phyloP scores from a whole-genome alignment of 2,888 invertebrate genomes.

The Linnaemya tessellans region DNA sequence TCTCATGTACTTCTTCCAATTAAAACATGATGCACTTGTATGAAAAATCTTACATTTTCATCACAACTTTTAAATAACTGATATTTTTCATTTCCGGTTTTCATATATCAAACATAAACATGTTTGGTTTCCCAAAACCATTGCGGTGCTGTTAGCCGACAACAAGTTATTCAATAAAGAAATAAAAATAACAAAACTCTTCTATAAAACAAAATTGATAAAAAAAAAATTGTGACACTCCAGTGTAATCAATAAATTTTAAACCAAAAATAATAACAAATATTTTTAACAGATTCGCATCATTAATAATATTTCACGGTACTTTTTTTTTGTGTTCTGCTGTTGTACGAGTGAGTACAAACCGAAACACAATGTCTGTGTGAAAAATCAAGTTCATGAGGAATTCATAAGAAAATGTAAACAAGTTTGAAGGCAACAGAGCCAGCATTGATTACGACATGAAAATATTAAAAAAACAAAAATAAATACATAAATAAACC shows the following conservation, averaged over 20 bases:
- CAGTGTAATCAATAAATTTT: background rate
- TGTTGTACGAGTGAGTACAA: background rate
- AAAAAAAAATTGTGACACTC: background rate
- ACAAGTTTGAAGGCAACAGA: slow-evolving; percentile 31
- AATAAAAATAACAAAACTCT: background rate
- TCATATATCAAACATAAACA: no score
- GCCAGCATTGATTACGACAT: slow-evolving; percentile 40
- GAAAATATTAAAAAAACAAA: slow-evolving; percentile 37
- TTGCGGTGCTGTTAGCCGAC: no score
- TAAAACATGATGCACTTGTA: no score
- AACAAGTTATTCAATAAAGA: no score
- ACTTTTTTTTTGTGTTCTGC: background rate
- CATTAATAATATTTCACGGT: background rate
- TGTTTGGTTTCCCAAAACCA: no score
- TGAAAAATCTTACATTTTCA: no score
- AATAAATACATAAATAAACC: no score
- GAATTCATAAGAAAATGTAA: slow-evolving; percentile 35
- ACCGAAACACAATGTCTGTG: slow-evolving; percentile 24
- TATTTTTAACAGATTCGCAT: background rate
- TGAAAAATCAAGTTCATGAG: slow-evolving; percentile 57
- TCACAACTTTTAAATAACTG: no score
- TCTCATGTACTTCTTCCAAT: no score
- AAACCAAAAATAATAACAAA: background rate
- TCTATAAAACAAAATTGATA: background rate
- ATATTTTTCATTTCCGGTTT: no score